These are phyloP conservation scores for Poeciliopsis turneri DNA, from an alignment of 2,797 vertebrate species.

Conservation along the genomic window DNA sequence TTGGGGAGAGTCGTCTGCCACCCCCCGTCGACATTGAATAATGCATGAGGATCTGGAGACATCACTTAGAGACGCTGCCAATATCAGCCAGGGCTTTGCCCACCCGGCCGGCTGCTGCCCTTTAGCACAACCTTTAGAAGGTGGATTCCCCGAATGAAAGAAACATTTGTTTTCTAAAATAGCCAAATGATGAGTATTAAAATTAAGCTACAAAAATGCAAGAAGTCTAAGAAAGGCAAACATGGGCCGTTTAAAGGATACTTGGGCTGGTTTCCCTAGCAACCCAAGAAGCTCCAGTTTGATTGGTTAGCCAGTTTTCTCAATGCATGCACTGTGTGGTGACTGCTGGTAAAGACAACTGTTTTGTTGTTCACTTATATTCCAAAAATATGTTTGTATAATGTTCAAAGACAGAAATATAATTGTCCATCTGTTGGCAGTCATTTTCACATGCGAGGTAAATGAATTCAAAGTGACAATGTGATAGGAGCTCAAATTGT, in stretches of 20 bases:
- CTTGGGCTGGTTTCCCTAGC: too few species aligned
- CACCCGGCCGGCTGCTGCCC: constrained; percentile 70
- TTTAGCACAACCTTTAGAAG: constrained; percentile 80
- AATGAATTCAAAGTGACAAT: too few species aligned
- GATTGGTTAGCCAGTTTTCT: too few species aligned
- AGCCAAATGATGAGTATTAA: constrained; percentile 43
- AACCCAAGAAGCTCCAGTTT: too few species aligned
- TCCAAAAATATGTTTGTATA: too few species aligned
- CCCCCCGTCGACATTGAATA: constrained; percentile 74
- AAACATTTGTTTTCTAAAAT: constrained; percentile 61
- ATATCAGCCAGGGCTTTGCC: constrained; percentile 68
- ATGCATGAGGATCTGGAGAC: constrained; percentile 78
- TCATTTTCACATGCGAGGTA: too few species aligned
- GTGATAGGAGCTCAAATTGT: too few species aligned
- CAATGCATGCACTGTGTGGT: too few species aligned
- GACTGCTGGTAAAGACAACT: too few species aligned
- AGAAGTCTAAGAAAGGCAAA: not conserved
- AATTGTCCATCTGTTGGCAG: too few species aligned
- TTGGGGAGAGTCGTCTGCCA: constrained; percentile 49
- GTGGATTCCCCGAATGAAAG: constrained; percentile 63
- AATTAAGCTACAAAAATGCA: constrained; percentile 28
- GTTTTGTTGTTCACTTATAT: too few species aligned
- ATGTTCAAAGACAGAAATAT: too few species aligned
- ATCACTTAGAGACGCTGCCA: constrained; percentile 79
- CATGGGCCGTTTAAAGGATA: not conserved